Evolutionary conservation across 2,113 vertebrate species (phyloP).

Genomic region (Bubo blakistoni): DNA sequence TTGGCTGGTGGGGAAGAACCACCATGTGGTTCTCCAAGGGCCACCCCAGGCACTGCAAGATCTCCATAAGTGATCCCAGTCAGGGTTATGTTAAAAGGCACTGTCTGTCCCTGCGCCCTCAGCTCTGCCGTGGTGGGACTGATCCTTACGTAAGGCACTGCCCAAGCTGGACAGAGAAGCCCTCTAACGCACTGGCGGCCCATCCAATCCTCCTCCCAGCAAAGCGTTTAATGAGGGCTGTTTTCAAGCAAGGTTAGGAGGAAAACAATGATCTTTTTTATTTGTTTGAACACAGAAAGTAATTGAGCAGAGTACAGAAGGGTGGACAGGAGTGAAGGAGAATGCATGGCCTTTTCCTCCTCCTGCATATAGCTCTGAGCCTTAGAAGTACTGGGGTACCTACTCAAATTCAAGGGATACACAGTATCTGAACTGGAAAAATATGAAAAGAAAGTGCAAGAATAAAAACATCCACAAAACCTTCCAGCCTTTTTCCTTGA

Average conservation of each 20-base stretch:
- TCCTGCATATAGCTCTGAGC: not conserved
- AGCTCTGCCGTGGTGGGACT: rapidly evolving
- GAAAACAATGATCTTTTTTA: conserved; percentile 22
- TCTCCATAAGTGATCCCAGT: not conserved
- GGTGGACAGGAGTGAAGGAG: not conserved
- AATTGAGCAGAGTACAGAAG: not conserved
- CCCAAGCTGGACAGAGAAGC: not conserved
- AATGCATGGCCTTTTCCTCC: not conserved
- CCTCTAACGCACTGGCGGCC: not conserved
- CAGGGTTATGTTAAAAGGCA: not conserved
- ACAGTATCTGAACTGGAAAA: not conserved
- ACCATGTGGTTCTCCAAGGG: not conserved
- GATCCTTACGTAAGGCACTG: not conserved
- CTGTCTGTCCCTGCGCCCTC: not conserved
- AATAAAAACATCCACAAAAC: not conserved
- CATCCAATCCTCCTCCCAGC: not conserved
- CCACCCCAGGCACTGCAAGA: not conserved
- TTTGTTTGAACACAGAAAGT: not conserved
- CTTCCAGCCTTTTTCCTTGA: not conserved
- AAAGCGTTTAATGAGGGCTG: conserved; percentile 19
- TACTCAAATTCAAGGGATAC: not conserved
- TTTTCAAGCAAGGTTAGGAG: not conserved
- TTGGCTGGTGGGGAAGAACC: not conserved
- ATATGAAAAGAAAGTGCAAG: not conserved
- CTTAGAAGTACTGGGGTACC: not conserved